A percentile compares a stretch with the other conserved stretches of the same genome.
phyloP scores from a whole-genome alignment of 1,140 invertebrate species.

The Papilio polyxenes region DNA sequence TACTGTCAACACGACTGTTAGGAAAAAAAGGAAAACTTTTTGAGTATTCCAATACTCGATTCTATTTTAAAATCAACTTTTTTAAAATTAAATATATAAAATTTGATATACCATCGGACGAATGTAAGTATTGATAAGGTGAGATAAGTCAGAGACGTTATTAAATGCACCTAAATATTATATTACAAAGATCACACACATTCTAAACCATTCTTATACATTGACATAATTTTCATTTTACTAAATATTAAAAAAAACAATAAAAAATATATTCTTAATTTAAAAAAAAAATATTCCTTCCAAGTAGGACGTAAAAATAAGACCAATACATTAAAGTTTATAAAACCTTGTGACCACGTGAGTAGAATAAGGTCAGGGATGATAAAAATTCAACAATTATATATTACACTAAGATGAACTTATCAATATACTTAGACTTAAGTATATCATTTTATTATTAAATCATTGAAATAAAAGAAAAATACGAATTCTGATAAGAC shows the following conservation, averaged over 20 bases:
- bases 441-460: background rate
- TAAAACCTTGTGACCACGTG: no score
- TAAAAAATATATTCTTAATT: no score
- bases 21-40: no score
- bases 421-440: background rate
- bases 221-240: no score
- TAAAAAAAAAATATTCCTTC: no score
- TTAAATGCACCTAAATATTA: slow-evolving; percentile 1
- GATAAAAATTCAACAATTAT: no score
- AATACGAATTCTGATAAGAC: slow-evolving; percentile 19
- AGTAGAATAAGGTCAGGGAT: no score
- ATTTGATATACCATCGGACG: slow-evolving; percentile 3
- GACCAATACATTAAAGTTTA: no score
- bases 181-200: slow-evolving; percentile 11
- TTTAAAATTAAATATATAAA: background rate
- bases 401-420: background rate
- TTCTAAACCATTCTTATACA: background rate
- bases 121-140: background rate
- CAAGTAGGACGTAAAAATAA: no score
- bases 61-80: background rate
- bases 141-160: background rate
- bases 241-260: no score
- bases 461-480: background rate
- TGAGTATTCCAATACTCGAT: no score
- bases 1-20: background rate